phyloP scores from a whole-genome alignment of 2,113 vertebrate species.

The Indicator maculatus region DNA sequence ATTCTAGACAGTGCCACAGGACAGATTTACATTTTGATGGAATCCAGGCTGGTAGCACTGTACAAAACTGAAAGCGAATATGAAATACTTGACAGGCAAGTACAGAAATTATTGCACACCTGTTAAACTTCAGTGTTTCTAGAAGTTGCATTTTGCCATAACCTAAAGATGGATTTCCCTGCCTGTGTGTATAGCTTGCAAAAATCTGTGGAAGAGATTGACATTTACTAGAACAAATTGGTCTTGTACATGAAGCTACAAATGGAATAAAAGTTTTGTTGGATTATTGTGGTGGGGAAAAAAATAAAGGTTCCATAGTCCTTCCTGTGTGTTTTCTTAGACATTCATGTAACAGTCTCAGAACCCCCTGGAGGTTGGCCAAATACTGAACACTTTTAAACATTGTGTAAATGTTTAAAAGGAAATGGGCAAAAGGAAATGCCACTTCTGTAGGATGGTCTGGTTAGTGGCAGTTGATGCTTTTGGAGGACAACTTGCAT shows the following conservation, averaged over 20 bases:
- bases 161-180: not conserved
- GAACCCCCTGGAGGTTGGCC: not conserved
- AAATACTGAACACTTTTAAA: not conserved
- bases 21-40: constrained; percentile 92
- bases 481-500: not conserved
- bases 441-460: not conserved
- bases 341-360: not conserved
- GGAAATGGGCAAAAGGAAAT: not conserved
- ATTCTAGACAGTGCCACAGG: constrained; percentile 81
- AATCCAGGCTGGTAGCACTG: constrained; percentile 89
- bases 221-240: not conserved
- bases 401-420: not conserved
- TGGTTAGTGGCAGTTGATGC: not conserved
- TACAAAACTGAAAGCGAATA: constrained; percentile 93
- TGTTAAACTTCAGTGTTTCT: not conserved
- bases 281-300: not conserved
- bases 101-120: not conserved
- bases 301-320: not conserved
- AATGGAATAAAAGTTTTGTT: not conserved
- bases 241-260: not conserved
- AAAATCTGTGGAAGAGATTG: not conserved
- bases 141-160: not conserved
- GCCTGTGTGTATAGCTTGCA: not conserved
- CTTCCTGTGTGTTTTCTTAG: not conserved
- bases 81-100: constrained; percentile 90